Evolutionary conservation across 2,888 invertebrate species (phyloP).

Genomic region (Terebella lapidaria): DNA sequence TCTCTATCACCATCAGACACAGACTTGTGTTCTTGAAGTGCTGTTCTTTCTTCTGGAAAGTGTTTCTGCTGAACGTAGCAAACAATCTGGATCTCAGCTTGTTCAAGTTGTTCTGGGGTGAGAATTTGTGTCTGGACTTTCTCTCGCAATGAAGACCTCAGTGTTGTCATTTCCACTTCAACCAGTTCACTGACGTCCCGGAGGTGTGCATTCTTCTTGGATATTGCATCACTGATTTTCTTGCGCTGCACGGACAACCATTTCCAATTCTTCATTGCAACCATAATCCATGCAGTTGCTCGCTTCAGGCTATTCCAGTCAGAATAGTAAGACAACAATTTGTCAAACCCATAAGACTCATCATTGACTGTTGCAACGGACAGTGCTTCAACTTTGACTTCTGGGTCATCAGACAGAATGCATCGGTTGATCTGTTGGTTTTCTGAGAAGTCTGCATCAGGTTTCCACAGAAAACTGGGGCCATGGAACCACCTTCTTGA

Average conservation of each 20-base stretch:
- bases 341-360: neutral
- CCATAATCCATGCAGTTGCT: neutral
- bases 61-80: neutral
- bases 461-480: neutral
- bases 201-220: too few relatives aligned
- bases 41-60: neutral
- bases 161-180: neutral
- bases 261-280: too few relatives aligned
- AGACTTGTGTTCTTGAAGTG: neutral
- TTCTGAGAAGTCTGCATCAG: neutral
- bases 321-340: neutral
- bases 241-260: too few relatives aligned
- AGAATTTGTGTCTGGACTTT: neutral
- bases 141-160: neutral
- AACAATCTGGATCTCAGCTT: neutral
- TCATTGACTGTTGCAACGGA: neutral
- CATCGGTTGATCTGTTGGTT: neutral
- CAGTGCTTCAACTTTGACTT: neutral
- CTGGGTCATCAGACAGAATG: neutral
- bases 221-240: too few relatives aligned
- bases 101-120: neutral
- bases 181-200: too few relatives aligned
- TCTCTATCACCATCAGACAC: too few relatives aligned
- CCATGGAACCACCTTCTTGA: neutral
- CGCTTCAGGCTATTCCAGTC: neutral